Evolutionary conservation across 1,140 invertebrate species (phyloP).

Genomic region (Ceratina australensis): DNA sequence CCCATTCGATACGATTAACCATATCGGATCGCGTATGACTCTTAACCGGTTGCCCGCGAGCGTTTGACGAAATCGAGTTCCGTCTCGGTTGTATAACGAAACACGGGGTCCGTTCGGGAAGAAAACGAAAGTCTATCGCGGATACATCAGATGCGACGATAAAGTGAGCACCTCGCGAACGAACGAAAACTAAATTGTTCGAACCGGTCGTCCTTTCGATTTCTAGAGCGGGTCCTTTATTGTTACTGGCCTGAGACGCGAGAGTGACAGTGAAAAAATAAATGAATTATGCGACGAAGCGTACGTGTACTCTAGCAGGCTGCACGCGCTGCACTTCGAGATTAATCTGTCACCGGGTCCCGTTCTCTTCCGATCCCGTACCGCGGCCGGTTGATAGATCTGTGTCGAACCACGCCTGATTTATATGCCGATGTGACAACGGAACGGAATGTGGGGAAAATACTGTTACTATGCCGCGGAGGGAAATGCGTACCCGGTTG

Average conservation of each 20-base stretch:
- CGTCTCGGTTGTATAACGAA: slow-evolving; percentile 34
- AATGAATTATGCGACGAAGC: slow-evolving; percentile 64
- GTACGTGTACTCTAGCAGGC: slow-evolving; percentile 44
- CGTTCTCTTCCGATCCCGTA: slow-evolving; percentile 57
- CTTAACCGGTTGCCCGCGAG: slow-evolving; percentile 11
- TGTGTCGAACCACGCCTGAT: slow-evolving; percentile 61
- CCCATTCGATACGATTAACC: slow-evolving; percentile 20
- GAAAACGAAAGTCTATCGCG: slow-evolving; percentile 28
- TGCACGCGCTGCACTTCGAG: slow-evolving; percentile 56
- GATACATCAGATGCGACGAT: background rate
- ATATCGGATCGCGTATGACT: slow-evolving; percentile 29
- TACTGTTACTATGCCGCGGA: background rate
- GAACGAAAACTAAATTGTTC: background rate
- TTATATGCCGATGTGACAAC: slow-evolving; percentile 53
- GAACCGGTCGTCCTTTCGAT: slow-evolving; percentile 40
- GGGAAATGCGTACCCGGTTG: background rate
- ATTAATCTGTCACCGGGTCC: slow-evolving; percentile 66
- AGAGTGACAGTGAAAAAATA: slow-evolving; percentile 54
- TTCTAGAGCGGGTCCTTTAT: slow-evolving; percentile 26
- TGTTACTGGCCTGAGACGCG: slow-evolving; percentile 32
- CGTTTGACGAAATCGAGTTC: slow-evolving; percentile 29
- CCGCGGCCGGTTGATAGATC: slow-evolving; percentile 65
- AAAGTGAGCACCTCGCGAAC: too few relatives aligned
- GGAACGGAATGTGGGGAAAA: slow-evolving; percentile 48
- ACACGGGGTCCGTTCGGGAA: background rate